Evolutionary conservation across 2,888 invertebrate species (phyloP).

Genomic region (Sphaeridia pumilis): DNA sequence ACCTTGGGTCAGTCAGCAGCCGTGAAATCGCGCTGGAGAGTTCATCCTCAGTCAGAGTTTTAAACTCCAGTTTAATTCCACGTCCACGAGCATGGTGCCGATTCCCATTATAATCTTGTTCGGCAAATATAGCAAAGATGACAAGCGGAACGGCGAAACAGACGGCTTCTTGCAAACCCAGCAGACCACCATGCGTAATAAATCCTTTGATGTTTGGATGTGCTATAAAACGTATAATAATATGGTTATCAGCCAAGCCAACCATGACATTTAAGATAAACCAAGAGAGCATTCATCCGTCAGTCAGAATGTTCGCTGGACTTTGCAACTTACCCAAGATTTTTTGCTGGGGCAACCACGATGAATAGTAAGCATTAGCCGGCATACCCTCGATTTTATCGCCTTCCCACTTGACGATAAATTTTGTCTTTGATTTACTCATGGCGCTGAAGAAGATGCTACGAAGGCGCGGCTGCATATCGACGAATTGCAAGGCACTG

Average conservation of each 20-base stretch:
- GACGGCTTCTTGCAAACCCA: constrained; percentile 25
- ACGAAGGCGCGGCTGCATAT: neutral
- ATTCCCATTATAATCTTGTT: constrained; percentile 27
- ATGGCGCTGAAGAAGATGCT: constrained; percentile 23
- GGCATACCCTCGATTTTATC: constrained; percentile 38
- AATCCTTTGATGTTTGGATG: constrained; percentile 26
- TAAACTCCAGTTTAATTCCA: constrained; percentile 24
- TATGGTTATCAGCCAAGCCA: no score
- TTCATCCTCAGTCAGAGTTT: constrained; percentile 10
- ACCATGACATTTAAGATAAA: no score
- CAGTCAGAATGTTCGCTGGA: no score
- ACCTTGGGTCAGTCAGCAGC: constrained; percentile 16
- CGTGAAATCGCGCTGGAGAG: constrained; percentile 18
- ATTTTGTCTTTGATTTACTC: constrained; percentile 16
- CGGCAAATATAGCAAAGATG: constrained; percentile 17
- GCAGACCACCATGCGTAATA: constrained; percentile 26
- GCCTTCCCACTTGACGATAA: constrained; percentile 25
- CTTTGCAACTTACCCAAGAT: constrained; percentile 19
- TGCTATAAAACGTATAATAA: constrained; percentile 17
- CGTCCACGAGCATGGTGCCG: constrained; percentile 11
- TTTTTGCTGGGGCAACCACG: constrained; percentile 29
- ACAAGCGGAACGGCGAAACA: constrained; percentile 19
- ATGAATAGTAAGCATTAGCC: constrained; percentile 32
- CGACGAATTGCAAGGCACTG: constrained; percentile 4
- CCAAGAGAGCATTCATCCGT: no score